A percentile compares a stretch with the other conserved stretches of the same genome.
Conservation (phyloP, 1,140 invertebrate species). For the Dendroctonus ponderosae region DNA sequence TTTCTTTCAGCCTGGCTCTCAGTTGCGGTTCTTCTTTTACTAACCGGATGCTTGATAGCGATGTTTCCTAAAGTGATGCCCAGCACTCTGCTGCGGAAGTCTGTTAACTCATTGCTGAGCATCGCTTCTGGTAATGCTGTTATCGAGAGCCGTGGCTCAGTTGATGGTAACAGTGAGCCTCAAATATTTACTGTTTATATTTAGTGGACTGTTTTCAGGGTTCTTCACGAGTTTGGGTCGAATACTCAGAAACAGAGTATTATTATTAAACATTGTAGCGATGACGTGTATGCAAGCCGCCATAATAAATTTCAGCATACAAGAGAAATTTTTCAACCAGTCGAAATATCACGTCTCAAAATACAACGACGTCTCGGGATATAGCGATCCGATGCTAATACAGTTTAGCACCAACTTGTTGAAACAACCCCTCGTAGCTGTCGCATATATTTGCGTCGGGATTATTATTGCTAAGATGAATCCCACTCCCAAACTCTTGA, state of each 20-base stretch:
- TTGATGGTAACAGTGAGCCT: conserved; percentile 29
- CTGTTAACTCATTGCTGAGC: conserved; percentile 53
- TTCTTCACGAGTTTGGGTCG: conserved; percentile 59
- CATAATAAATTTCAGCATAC: conserved; percentile 56
- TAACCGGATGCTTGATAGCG: conserved; percentile 56
- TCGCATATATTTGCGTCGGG: conserved; percentile 62
- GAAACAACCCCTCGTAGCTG: conserved; percentile 61
- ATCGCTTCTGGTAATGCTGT: conserved; percentile 34
- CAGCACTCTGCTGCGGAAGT: conserved; percentile 57
- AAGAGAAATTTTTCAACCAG: conserved; percentile 60
- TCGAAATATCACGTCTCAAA: conserved; percentile 52
- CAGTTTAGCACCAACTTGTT: conserved; percentile 57
- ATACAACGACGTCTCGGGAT: conserved; percentile 51
- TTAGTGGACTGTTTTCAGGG: conserved; percentile 32
- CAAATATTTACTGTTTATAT: too few relatives aligned
- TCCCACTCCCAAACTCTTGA: conserved; percentile 56
- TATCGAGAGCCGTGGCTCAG: conserved; percentile 6
- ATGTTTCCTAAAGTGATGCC: conserved; percentile 61
- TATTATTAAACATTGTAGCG: conserved; percentile 60
- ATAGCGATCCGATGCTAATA: conserved; percentile 56
- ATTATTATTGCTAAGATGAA: conserved; percentile 60
- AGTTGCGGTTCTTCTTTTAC: conserved; percentile 55
- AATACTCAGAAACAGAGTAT: conserved; percentile 60
- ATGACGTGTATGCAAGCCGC: conserved; percentile 59
- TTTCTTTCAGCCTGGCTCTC: conserved; percentile 59